Percentiles rank a stretch among this genome's conserved stretches.
phyloP scores from a whole-genome alignment of 1,140 invertebrate genomes.

The Anthonomus grandis region DNA sequence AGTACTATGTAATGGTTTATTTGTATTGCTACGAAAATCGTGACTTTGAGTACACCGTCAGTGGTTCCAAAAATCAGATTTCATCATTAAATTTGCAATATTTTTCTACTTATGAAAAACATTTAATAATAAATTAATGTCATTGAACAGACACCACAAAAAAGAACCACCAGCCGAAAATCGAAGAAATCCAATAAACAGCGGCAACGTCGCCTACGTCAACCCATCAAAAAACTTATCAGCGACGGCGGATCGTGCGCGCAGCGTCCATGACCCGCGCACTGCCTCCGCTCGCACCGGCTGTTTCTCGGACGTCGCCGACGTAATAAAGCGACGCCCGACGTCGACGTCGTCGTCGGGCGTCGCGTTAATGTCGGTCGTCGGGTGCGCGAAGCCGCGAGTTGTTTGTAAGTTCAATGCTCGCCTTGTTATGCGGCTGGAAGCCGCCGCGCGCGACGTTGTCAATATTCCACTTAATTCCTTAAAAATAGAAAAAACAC shows the following conservation, averaged over 20 bases:
- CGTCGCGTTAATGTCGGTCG: conserved; percentile 27
- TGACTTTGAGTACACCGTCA: too few species aligned
- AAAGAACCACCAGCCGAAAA: too few species aligned
- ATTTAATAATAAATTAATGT: too few species aligned
- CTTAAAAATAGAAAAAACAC: too few species aligned
- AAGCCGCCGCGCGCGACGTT: conserved; percentile 14
- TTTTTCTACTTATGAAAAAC: too few species aligned
- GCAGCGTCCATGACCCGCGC: conserved; percentile 27
- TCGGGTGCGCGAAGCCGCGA: conserved; percentile 17
- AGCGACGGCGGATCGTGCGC: conserved; percentile 14
- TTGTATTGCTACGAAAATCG: too few species aligned
- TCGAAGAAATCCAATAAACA: too few species aligned
- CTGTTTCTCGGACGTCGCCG: conserved; percentile 20
- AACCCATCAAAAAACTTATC: too few species aligned
- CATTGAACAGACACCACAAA: too few species aligned
- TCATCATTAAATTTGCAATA: too few species aligned
- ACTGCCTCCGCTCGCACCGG: conserved; percentile 18
- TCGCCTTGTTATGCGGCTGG: conserved; percentile 24
- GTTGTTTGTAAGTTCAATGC: conserved; percentile 17
- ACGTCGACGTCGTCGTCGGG: conserved; percentile 16
- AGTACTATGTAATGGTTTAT: too few species aligned
- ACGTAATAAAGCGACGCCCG: conserved; percentile 21
- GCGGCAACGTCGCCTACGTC: conserved; percentile 6
- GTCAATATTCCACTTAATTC: background rate
- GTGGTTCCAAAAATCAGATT: too few species aligned